Conservation (phyloP, 2,888 invertebrate genomes). For the Acleris cristana region DNA sequence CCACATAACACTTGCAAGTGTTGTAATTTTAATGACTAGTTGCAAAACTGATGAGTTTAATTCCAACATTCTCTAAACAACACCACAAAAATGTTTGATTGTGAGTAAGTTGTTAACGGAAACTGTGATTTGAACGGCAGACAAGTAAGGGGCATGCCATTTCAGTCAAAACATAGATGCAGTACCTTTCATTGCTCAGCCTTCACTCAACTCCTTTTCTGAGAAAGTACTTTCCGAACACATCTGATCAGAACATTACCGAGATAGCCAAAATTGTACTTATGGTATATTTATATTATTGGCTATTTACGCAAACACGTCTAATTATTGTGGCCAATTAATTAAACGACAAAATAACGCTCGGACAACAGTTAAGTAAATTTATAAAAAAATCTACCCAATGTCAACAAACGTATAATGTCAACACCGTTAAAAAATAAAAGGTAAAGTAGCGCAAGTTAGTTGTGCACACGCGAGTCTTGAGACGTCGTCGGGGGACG, state of each 20-base stretch:
- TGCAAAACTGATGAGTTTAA: slow-evolving; percentile 34
- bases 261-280: not conserved
- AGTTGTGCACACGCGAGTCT: slow-evolving; percentile 21
- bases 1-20: slow-evolving; percentile 39
- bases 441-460: slow-evolving; percentile 22
- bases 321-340: not conserved
- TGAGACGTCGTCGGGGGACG: slow-evolving; percentile 48
- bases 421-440: slow-evolving; percentile 26
- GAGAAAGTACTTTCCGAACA: slow-evolving; percentile 42
- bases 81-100: slow-evolving; percentile 4
- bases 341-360: slow-evolving; percentile 4
- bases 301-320: not conserved
- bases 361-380: not conserved
- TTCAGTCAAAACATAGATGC: slow-evolving; percentile 39
- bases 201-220: slow-evolving; percentile 54
- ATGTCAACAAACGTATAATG: slow-evolving; percentile 30
- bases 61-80: slow-evolving; percentile 21
- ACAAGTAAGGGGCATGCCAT: slow-evolving; percentile 46
- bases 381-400: slow-evolving; percentile 16
- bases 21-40: slow-evolving; percentile 40
- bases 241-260: slow-evolving; percentile 18
- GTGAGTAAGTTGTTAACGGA: slow-evolving; percentile 19
- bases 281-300: not conserved
- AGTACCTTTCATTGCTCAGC: slow-evolving; percentile 70
- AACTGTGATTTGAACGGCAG: slow-evolving; percentile 2